Percentiles rank a stretch among this genome's conserved stretches.
These are phyloP conservation scores for Macrosiphum euphorbiae DNA, from an alignment of 2,888 invertebrate species.

Conservation along the genomic window DNA sequence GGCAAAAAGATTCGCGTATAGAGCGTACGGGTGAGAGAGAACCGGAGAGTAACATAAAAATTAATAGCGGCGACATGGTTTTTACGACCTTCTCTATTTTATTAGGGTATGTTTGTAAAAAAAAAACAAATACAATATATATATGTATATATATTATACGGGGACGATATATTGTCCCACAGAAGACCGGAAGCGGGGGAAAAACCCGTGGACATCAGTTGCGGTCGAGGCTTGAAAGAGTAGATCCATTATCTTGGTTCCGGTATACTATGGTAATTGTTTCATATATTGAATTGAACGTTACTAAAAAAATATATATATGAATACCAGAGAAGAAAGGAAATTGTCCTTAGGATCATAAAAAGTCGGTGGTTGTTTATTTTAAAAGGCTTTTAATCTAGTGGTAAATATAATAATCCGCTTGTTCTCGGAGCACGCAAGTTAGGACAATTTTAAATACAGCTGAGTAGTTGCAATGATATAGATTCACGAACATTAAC, in stretches of 20 bases:
- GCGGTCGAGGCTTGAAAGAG: conserved; percentile 63
- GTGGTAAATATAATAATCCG: conserved; percentile 9
- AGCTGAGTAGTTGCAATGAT: not conserved
- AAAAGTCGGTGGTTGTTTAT: conserved; percentile 32
- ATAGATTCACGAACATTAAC: not conserved
- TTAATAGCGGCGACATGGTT: conserved; percentile 64
- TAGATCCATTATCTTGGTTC: conserved; percentile 65
- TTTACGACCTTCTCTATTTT: conserved; percentile 63
- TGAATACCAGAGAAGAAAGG: conserved; percentile 30
- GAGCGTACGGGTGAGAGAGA: conserved; percentile 15
- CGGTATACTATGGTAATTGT: conserved; percentile 63
- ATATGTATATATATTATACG: conserved; percentile 27
- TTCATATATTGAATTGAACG: conserved; percentile 63
- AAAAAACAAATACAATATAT: conserved; percentile 36
- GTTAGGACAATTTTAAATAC: not conserved
- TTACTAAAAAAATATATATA: conserved; percentile 14
- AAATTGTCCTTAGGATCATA: conserved; percentile 53
- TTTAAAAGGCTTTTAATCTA: conserved; percentile 56
- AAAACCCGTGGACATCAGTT: conserved; percentile 62
- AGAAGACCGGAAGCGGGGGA: conserved; percentile 62
- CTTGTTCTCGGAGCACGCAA: not conserved
- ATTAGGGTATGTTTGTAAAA: conserved; percentile 64
- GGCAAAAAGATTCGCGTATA: conserved; percentile 63
- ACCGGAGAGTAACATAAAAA: conserved; percentile 59
- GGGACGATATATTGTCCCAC: conserved; percentile 63